Evolutionary conservation across 2,113 vertebrate genomes (phyloP), one percentile per base, ranked within the genome.

Genomic region (Oryzias curvinotus): DNA sequence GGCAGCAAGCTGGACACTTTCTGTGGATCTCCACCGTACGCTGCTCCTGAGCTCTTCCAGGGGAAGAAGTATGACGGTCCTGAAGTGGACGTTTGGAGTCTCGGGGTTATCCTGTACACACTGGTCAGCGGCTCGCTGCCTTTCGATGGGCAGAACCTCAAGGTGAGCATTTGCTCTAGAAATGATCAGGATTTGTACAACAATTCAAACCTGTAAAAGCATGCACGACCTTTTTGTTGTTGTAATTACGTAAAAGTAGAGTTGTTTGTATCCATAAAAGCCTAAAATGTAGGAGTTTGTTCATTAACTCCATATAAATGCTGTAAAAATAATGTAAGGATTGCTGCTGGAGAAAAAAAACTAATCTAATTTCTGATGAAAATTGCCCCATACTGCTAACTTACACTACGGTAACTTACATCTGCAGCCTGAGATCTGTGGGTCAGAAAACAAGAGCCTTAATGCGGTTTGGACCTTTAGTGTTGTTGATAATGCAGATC

Each of bases 1-100:
- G 96, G 96, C 70, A 98, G 93, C 71, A 98, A 98, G 87, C 85
- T 98, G 91, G 96, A 98, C 92, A 98, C 96, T 0, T 98, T 98
- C 90, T 98, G 96, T 66, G 96, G 96, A 70, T 98, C 96, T 64
- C 96, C 96, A 0, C 96, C 96, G 4, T 98, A 98, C 0, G 96
- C 96, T 0, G 96, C 96, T 17, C 96, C 96, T 0, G 96, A 98
- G 47, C 95, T 98, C 42, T 98, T 98, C 91, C 96, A 98, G 82
- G 96, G 96, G 3, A 98, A 98, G 86, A 98, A 97, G 80, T 98
- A 98, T 0, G 96, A 98, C 0, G 96, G 96, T 15, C 96, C 96
- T 0, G 96, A 98, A 67, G 96, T 98, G 81, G 96, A 98, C 14
- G 96, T 98, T 17, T 98, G 96, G 96, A 98, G 96, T 65, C 94